These are phyloP conservation scores for Eumeta japonica DNA, from an alignment of 1,140 invertebrate species.

Conservation along the genomic window DNA sequence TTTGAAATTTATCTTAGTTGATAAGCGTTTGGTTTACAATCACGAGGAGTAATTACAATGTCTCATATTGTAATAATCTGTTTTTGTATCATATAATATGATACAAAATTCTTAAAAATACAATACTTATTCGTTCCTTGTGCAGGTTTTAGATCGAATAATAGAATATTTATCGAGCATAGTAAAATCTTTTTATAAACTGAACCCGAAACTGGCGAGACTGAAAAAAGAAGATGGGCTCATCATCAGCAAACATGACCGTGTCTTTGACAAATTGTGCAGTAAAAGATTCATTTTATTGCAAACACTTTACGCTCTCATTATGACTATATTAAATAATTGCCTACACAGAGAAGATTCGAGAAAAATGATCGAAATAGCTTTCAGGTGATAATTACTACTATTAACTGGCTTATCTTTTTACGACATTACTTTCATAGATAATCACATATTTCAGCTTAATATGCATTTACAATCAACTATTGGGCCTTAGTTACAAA, in stretches of 20 bases:
- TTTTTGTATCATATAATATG: not conserved
- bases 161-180: conserved; percentile 49
- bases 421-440: not conserved
- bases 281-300: conserved; percentile 47
- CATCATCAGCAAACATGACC: conserved; percentile 39
- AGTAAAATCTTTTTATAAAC: conserved; percentile 53
- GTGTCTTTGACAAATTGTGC: conserved; percentile 46
- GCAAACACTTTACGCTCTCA: conserved; percentile 38
- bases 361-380: conserved; percentile 52
- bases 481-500: conserved; percentile 46
- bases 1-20: not conserved
- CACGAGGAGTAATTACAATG: too few species aligned
- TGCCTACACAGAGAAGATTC: conserved; percentile 51
- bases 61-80: too few species aligned
- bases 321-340: conserved; percentile 41
- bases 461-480: conserved; percentile 47
- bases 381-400: conserved; percentile 35
- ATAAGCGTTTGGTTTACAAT: too few species aligned
- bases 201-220: conserved; percentile 49
- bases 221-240: conserved; percentile 43
- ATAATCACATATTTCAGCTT: conserved; percentile 28
- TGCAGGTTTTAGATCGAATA: conserved; percentile 52
- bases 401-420: conserved; percentile 3
- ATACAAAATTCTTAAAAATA: not conserved
- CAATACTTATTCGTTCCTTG: conserved; percentile 8